Evolutionary conservation across 2,113 vertebrate species (phyloP).

Genomic region (Apus apus): DNA sequence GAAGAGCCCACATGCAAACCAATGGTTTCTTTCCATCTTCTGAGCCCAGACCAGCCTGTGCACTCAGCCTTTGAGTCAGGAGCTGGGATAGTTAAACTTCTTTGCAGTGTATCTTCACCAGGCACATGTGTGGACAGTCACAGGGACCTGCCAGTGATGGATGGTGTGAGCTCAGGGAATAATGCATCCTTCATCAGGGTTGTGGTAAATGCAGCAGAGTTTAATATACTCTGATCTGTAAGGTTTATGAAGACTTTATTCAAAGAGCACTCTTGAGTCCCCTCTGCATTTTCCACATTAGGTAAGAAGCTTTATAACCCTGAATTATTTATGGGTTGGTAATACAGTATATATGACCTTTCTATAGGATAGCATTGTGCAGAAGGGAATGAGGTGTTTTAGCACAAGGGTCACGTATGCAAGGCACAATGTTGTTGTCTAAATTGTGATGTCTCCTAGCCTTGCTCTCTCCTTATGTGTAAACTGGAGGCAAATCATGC

Average conservation of each 20-base stretch:
- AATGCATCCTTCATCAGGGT: fast-evolving
- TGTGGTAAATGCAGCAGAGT: neutral
- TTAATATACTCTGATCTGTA: neutral
- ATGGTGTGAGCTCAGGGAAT: neutral
- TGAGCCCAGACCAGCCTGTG: neutral
- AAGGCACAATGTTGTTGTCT: neutral
- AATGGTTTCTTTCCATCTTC: neutral
- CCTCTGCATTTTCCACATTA: slow-evolving; percentile 37
- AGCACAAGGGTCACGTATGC: neutral
- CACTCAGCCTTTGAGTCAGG: neutral
- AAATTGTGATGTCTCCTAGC: neutral
- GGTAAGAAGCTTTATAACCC: slow-evolving; percentile 52
- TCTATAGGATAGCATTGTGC: neutral
- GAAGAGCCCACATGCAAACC: neutral
- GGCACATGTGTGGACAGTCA: neutral
- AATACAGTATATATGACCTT: slow-evolving; percentile 59
- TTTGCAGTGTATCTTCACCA: neutral
- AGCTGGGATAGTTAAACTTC: neutral
- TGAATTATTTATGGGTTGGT: slow-evolving; percentile 69
- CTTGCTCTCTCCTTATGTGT: neutral
- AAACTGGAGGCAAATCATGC: neutral
- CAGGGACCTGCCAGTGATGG: neutral
- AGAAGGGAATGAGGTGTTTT: slow-evolving; percentile 5
- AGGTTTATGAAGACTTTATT: slow-evolving; percentile 34
- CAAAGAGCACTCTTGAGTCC: slow-evolving; percentile 33